A percentile compares a stretch with the other conserved stretches of the same genome.
These are phyloP conservation scores for Pteria penguin DNA, from an alignment of 2,888 invertebrate genomes.

Conservation along the genomic window DNA sequence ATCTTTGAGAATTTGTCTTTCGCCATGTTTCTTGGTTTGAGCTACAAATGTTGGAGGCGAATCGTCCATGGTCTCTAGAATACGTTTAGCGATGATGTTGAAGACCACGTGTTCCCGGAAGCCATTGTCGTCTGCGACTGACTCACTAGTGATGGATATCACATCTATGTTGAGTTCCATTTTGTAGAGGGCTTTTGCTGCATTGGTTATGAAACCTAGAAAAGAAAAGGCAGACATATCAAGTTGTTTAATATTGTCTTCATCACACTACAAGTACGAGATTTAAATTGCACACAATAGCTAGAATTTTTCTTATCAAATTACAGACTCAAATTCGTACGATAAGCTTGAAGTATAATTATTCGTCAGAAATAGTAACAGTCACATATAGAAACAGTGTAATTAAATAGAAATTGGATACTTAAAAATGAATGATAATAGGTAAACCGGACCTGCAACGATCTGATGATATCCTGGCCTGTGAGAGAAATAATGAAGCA, in stretches of 20 bases:
- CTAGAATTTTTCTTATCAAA: no score
- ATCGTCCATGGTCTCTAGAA: slow-evolving; percentile 46
- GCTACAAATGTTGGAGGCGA: slow-evolving; percentile 70
- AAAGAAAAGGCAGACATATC: no score
- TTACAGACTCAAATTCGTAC: no score
- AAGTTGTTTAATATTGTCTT: no score
- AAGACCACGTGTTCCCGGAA: slow-evolving; percentile 64
- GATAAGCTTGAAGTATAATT: no score
- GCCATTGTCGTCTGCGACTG: slow-evolving; percentile 53
- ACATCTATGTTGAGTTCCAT: slow-evolving; percentile 57
- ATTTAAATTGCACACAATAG: no score
- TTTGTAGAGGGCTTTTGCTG: slow-evolving; percentile 60
- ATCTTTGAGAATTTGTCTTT: slow-evolving; percentile 66
- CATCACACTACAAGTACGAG: no score
- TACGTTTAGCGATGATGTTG: slow-evolving; percentile 58
- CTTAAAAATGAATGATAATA: no score
- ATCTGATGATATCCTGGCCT: slow-evolving; percentile 62
- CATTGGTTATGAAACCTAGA: slow-evolving; percentile 59
- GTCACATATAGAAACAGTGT: no score
- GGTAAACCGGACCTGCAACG: slow-evolving; percentile 66
- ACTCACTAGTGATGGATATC: slow-evolving; percentile 51
- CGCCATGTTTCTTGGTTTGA: slow-evolving; percentile 70
- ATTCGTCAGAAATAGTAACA: no score
- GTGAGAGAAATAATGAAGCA: slow-evolving; percentile 68
- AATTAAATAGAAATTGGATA: no score